Evolutionary conservation across 2,797 vertebrate genomes (phyloP), one percentile per base, ranked within the genome.

Genomic region (Rhodeus uyekii): DNA sequence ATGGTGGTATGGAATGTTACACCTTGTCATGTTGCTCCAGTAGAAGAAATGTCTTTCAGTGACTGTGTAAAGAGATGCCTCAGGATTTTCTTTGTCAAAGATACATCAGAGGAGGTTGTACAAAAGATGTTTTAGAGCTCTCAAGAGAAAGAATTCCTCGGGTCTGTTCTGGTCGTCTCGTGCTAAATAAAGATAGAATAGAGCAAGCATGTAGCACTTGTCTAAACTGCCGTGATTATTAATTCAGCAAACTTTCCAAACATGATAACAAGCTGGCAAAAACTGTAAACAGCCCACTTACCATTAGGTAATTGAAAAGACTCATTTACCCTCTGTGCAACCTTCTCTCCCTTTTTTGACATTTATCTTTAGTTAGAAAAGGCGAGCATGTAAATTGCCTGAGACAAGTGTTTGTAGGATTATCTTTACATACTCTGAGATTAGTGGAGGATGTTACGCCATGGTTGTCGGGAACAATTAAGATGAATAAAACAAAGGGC

Each of bases 71-170:
- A 89, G 88, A 91, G 86, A 83, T 67, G 39, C 91, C 91, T 88
- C 36, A 34, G 90, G 92, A 64, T 55, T 92, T 90, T 93, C 93
- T 94, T 92, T 92, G 88, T 93, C 88, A 88, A 89, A 92, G 93
- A 90, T 24, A 24, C 90, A 83, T 90, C 93, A 92, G 90, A 92
- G 91, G 88, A 92, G 64, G 58, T 73, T 76, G 34, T 63, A 48
- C 69, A 13, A 73, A 65, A 38, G 58, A 42, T 42, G 32, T 73
- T 71, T 60, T 48, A 22, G 14, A 16, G 16, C 10, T 55, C 29
- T 38, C 32, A 58, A 24, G n/a, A 76, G 72, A 44, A 55, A 55
- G 46, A 50, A 36, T 39, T 55, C 24, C 19, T 64, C 8, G 6
- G 27, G 39, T 48, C 36, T 71, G 39, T n/a, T 71, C 50, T 60